A percentile compares a stretch with the other conserved stretches of the same genome.
Conservation (phyloP, 2,888 invertebrate species). For the Rhagonycha lutea region DNA sequence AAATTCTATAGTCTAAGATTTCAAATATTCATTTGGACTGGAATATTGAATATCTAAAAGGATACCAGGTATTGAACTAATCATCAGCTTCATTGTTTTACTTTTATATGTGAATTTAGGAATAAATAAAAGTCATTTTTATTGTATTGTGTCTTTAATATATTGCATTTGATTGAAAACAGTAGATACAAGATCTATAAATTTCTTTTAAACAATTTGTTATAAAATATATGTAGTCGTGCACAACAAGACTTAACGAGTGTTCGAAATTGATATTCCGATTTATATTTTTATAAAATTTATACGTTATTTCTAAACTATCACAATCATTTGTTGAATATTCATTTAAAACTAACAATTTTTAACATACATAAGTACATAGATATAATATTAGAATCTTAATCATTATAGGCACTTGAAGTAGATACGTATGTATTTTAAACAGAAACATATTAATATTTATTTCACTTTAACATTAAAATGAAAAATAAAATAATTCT, state of each 20-base stretch:
- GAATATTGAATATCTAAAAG: too few relatives aligned
- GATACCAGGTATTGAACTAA: too few relatives aligned
- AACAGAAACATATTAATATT: background rate
- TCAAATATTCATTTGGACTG: too few relatives aligned
- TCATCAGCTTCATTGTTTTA: too few relatives aligned
- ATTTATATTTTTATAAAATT: background rate
- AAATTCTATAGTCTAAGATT: too few relatives aligned
- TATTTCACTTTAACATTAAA: too few relatives aligned
- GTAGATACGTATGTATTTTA: background rate
- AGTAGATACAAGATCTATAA: background rate
- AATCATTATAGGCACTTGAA: background rate
- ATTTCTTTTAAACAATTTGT: background rate
- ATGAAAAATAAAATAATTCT: too few relatives aligned
- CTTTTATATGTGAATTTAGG: background rate
- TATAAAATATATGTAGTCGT: background rate
- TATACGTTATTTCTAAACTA: background rate
- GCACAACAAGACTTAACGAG: background rate
- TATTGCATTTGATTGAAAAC: background rate
- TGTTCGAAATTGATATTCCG: background rate
- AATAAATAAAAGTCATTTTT: background rate
- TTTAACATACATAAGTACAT: background rate
- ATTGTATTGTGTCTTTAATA: background rate
- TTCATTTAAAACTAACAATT: background rate
- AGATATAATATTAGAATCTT: background rate
- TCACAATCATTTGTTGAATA: background rate